Percentiles rank a stretch among this genome's conserved stretches.
phyloP scores from a whole-genome alignment of 2,888 invertebrate genomes.

The Phortica magna region DNA sequence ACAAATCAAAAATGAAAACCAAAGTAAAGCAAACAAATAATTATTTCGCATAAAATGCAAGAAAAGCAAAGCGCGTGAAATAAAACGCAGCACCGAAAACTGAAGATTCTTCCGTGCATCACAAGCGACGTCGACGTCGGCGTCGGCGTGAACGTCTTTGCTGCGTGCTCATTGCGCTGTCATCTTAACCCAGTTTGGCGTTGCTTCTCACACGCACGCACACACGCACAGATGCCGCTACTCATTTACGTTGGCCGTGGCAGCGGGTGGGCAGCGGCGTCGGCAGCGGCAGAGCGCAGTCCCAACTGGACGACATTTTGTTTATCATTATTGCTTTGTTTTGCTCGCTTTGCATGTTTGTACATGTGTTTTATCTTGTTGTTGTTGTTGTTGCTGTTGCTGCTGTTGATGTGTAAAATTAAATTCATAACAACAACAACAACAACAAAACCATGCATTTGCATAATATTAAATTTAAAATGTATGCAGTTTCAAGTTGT shows the following conservation, averaged over 20 bases:
- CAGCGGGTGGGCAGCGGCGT: not conserved
- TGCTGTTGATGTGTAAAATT: not conserved
- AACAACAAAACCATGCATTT: constrained; percentile 13
- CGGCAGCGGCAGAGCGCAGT: not conserved
- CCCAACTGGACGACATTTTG: constrained; percentile 16
- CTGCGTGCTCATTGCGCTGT: constrained; percentile 2
- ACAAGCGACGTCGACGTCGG: not conserved
- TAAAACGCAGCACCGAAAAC: not conserved
- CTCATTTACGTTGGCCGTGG: not conserved
- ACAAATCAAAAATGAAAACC: constrained; percentile 1
- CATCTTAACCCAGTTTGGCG: constrained; percentile 23
- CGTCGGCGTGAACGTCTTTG: not conserved
- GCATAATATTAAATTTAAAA: not conserved
- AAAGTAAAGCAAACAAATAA: constrained; percentile 11
- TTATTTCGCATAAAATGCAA: not conserved
- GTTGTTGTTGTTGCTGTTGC: constrained; percentile 12
- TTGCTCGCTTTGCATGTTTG: too few species aligned
- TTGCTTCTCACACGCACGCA: not conserved
- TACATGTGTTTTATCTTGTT: too few species aligned
- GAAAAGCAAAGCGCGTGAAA: not conserved
- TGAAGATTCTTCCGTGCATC: not conserved
- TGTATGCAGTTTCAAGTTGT: not conserved
- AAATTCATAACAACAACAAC: not conserved
- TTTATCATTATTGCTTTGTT: not conserved
- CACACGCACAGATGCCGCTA: too few species aligned